A percentile compares a stretch with the other conserved stretches of the same genome.
These are phyloP conservation scores for Ctenochaetus hawaiiensis DNA, from an alignment of 2,797 vertebrate genomes.

Conservation along the genomic window DNA sequence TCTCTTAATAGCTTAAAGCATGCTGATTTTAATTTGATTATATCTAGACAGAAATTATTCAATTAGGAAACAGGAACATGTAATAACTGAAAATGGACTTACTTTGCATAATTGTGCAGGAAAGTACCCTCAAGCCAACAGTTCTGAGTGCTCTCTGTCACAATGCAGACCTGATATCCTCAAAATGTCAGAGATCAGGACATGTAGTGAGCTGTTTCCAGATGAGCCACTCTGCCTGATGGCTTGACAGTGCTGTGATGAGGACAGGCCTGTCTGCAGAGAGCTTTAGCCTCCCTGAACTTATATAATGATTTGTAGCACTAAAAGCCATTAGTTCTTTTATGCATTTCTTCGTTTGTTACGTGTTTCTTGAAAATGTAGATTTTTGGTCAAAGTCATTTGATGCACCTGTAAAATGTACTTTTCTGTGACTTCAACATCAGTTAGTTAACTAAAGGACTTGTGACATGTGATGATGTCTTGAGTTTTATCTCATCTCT, in stretches of 20 bases:
- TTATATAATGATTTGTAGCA: too few relatives aligned
- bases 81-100: slow-evolving; percentile 1
- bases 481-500: not conserved
- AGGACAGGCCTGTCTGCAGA: not conserved
- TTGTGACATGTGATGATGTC: slow-evolving; percentile 14
- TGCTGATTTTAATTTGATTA: slow-evolving; percentile 67
- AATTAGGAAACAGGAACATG: slow-evolving; percentile 34
- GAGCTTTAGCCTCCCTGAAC: slow-evolving; percentile 8
- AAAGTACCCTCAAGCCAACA: not conserved
- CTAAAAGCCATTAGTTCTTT: not conserved
- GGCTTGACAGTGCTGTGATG: not conserved
- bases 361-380: not conserved
- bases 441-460: not conserved
- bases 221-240: not conserved
- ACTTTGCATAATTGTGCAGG: slow-evolving; percentile 16
- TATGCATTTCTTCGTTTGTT: not conserved
- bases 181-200: slow-evolving; percentile 1
- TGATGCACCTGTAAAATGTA: not conserved
- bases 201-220: not conserved
- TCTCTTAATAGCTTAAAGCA: slow-evolving; percentile 36
- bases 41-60: slow-evolving; percentile 41
- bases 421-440: not conserved
- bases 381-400: not conserved
- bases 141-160: not conserved
- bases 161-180: not conserved